Evolutionary conservation across 2,888 invertebrate genomes (phyloP).

Genomic region (Tiliacea citrago): DNA sequence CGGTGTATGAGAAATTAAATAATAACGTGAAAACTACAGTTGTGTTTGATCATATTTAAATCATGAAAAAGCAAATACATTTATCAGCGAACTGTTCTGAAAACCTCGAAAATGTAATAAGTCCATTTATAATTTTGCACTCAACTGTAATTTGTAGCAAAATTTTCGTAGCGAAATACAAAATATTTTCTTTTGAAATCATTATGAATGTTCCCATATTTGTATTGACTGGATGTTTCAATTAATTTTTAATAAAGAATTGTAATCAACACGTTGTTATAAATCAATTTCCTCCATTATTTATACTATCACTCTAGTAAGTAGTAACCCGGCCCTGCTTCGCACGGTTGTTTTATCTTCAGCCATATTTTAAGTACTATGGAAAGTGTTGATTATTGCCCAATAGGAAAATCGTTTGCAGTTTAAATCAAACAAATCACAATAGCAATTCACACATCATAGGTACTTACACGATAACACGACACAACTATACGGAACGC

Average conservation of each 20-base stretch:
- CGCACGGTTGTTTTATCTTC: too few relatives aligned
- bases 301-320: background rate
- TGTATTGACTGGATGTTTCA: constrained; percentile 80
- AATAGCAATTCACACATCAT: too few relatives aligned
- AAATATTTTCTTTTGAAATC: constrained; percentile 50
- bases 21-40: constrained; percentile 38
- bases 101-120: background rate
- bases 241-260: constrained; percentile 85
- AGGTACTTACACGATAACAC: too few relatives aligned
- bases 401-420: too few relatives aligned
- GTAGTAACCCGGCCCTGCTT: too few relatives aligned
- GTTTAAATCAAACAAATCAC: too few relatives aligned
- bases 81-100: background rate
- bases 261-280: constrained; percentile 71
- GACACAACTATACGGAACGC: too few relatives aligned
- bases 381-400: too few relatives aligned
- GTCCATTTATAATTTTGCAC: constrained; percentile 18
- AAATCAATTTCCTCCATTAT: background rate
- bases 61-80: background rate
- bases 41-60: constrained; percentile 19
- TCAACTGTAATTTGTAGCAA: constrained; percentile 54
- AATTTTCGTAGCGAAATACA: constrained; percentile 38
- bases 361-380: too few relatives aligned
- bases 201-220: constrained; percentile 75
- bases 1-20: constrained; percentile 32